These are phyloP conservation scores for Leptinotarsa undecemlineata DNA, from an alignment of 1,140 invertebrate species.

Conservation along the genomic window DNA sequence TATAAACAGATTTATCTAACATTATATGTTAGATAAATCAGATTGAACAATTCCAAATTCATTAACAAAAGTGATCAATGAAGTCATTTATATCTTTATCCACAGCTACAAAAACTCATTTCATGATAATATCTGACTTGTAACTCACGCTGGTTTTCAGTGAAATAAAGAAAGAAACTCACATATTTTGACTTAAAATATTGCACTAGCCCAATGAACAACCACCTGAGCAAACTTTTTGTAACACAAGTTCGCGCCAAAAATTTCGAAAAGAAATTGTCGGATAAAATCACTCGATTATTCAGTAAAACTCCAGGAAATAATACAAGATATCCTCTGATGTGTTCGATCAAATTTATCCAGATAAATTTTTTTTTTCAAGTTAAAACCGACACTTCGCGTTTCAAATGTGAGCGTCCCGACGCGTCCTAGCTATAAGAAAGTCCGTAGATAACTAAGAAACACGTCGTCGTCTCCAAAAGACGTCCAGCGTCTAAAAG, in stretches of 20 bases:
- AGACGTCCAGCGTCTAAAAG: slow-evolving; percentile 55
- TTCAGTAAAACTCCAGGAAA: not conserved
- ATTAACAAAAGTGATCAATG: too few relatives aligned
- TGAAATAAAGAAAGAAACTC: not conserved
- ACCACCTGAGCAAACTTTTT: slow-evolving; percentile 16
- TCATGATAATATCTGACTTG: too few relatives aligned
- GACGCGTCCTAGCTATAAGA: slow-evolving; percentile 45
- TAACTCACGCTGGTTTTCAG: too few relatives aligned
- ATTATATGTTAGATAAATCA: too few relatives aligned
- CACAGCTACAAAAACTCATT: too few relatives aligned
- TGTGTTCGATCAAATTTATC: not conserved
- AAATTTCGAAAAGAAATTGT: slow-evolving; percentile 16
- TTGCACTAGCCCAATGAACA: slow-evolving; percentile 23
- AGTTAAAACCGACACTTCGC: slow-evolving; percentile 23
- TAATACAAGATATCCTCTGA: not conserved
- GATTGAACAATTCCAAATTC: too few relatives aligned
- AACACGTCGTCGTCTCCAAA: slow-evolving; percentile 47
- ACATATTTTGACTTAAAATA: slow-evolving; percentile 22
- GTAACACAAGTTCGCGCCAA: slow-evolving; percentile 22
- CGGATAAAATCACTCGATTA: slow-evolving; percentile 1
- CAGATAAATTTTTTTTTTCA: not conserved
- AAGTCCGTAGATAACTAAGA: slow-evolving; percentile 52
- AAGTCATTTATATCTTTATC: too few relatives aligned
- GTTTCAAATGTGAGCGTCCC: slow-evolving; percentile 19
- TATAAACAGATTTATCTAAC: too few relatives aligned